phyloP scores from a whole-genome alignment of 2,888 invertebrate species.

The Athalia cordata region DNA sequence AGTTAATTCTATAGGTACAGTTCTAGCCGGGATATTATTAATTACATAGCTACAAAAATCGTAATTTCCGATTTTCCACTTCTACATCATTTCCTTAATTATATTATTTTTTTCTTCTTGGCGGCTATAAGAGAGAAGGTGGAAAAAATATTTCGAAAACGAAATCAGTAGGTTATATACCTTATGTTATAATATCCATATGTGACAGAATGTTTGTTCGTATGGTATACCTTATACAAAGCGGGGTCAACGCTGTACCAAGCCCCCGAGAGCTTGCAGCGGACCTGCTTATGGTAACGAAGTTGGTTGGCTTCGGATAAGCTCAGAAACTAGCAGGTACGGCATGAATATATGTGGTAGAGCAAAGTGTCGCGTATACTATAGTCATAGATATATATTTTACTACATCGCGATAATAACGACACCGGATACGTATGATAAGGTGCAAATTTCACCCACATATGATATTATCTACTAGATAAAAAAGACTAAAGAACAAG shows the following conservation, averaged over 20 bases:
- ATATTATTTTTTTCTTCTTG: neutral
- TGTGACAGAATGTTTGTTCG: conserved; percentile 7
- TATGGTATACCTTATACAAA: conserved; percentile 15
- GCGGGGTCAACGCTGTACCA: conserved; percentile 38
- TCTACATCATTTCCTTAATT: neutral
- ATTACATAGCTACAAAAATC: too few species aligned
- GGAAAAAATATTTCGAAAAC: too few species aligned
- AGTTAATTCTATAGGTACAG: too few species aligned
- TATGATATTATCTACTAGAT: neutral
- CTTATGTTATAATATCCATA: neutral
- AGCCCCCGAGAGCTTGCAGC: conserved; percentile 13
- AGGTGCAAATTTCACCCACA: too few species aligned
- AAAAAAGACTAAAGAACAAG: too few species aligned
- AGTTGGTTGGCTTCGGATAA: conserved; percentile 58
- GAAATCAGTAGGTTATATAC: neutral
- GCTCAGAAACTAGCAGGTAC: conserved; percentile 30
- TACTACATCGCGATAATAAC: too few species aligned
- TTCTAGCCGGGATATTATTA: too few species aligned
- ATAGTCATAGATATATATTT: neutral
- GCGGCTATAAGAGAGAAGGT: neutral
- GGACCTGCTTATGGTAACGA: conserved; percentile 53
- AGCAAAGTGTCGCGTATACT: conserved; percentile 4
- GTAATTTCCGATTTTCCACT: too few species aligned
- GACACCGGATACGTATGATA: too few species aligned
- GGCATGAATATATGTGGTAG: neutral